Evolutionary conservation across 2,113 vertebrate species (phyloP), one percentile per base, ranked within the genome.

Genomic region (Oxyruncus cristatus): DNA sequence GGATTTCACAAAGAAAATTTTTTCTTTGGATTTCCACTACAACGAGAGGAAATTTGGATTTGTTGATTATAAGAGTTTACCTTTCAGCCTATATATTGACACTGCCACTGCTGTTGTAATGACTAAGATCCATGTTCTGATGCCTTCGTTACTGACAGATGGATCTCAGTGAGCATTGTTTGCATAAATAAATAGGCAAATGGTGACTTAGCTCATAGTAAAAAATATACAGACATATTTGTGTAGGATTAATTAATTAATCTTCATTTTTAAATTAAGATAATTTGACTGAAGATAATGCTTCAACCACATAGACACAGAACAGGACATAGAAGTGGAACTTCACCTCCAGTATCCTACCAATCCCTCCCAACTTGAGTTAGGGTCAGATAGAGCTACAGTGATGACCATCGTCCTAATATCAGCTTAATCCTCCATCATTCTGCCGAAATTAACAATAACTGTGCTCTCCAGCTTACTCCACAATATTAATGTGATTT

Each of bases 361-460:
- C 22, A 76, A 46, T 79, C 80, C 53, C 52, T 83, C 42, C 53
- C 53, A 67, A 44, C 28, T 82, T 62, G 39, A 41, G 44, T 61
- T 79, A 67, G 67, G 23, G 39, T 79, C 33, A 33, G 24, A 11
- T 6, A 42, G 24, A 71, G 44, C 50, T 63, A 30, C 55, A 2
- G 2, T 56, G 16, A 50, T 46, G 9, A 62, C 30, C 5, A 0
- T 39, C 35, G 23, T 55, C 71, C 58, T 76, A 50, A 18, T 61
- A 68, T 18, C 30, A n/a, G 12, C 70, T 70, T 77, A 81, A 88
- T 91, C 63, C 39, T 76, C 50, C 35, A 0, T n/a, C 33, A 37
- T 74, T 81, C 59, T 82, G 35, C 49, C 85, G 61, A 81, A 92
- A 88, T 87, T 78, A 56, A 41, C 49, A 46, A 24, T 49, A 74